Evolutionary conservation across 2,113 vertebrate species (phyloP), one percentile per base, ranked within the genome.

Genomic region (Pontoporia blainvillei): DNA sequence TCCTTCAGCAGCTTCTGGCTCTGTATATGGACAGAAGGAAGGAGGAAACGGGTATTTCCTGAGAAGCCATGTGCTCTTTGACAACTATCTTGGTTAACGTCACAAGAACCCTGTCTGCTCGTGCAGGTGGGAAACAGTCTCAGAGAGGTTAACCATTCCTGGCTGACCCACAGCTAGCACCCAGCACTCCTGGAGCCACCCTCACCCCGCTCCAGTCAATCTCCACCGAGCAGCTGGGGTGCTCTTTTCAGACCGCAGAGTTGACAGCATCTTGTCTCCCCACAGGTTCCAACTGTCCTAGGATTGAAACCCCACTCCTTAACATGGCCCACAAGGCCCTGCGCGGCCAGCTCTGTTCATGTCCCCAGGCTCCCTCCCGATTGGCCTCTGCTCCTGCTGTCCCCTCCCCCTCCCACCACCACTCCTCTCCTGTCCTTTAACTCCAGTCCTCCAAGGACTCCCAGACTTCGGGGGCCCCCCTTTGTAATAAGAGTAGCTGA

Each of bases 171-270:
- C 31, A n/a, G 61, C 73, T 5, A 2, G 57, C 90, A 9, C 36
- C 10, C 7, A 5, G 25, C 1, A 20, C n/a, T 2, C n/a, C 71
- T 11, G 8, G 66, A 21, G 23, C 41, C 34, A 14, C 5, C 57
- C 67, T 44, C 27, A 4, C 34, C 46, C 12, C 6, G 1, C 36
- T 69, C 61, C 9, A 6, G 1, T 34, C 54, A 0, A 0, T 12
- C 12, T 76, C 86, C 31, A 41, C 17, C 4, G 34, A 57, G 25
- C 67, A 67, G 23, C 36, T 18, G 21, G 21, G 61, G n/a, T 1
- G 10, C 36, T n/a, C 59, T 67, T 61, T 49, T 64, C 73, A 61
- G 27, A 71, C 25, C 20, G 34, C 57, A 44, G 31, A 34, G 12
- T 12, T 25, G 64, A 84, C 0, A 11, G 18, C 31, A 2, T 86